Evolutionary conservation across 2,113 vertebrate species (phyloP).

Genomic region (Eretmochelys imbricata): DNA sequence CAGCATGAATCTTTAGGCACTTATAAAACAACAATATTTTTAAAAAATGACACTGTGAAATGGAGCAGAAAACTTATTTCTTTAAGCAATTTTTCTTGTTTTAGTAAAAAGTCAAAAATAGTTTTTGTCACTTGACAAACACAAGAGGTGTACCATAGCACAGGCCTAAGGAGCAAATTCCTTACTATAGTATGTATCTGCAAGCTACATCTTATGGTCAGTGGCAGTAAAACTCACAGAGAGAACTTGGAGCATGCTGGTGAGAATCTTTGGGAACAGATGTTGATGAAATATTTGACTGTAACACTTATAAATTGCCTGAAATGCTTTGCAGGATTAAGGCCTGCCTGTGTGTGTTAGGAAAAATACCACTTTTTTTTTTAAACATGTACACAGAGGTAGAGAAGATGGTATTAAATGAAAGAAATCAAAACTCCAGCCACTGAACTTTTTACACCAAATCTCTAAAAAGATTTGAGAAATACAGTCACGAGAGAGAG

Average conservation of each 20-base stretch:
- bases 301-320: neutral
- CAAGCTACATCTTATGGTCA: neutral
- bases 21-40: neutral
- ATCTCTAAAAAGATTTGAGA: neutral
- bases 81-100: neutral
- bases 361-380: too few relatives aligned
- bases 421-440: neutral
- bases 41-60: neutral
- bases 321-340: neutral
- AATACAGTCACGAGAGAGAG: neutral
- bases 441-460: neutral
- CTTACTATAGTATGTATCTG: neutral
- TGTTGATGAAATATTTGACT: neutral
- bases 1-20: neutral
- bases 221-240: fast-evolving
- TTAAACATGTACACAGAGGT: neutral
- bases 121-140: neutral
- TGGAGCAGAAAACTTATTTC: neutral
- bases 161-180: neutral
- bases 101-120: neutral
- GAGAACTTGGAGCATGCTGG: neutral
- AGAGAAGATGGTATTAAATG: neutral
- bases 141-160: fast-evolving
- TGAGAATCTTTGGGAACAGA: neutral
- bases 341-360: neutral